Base-by-base conservation (phyloP, 2,113 vertebrate genomes). In the Semnopithecus entellus region DNA sequence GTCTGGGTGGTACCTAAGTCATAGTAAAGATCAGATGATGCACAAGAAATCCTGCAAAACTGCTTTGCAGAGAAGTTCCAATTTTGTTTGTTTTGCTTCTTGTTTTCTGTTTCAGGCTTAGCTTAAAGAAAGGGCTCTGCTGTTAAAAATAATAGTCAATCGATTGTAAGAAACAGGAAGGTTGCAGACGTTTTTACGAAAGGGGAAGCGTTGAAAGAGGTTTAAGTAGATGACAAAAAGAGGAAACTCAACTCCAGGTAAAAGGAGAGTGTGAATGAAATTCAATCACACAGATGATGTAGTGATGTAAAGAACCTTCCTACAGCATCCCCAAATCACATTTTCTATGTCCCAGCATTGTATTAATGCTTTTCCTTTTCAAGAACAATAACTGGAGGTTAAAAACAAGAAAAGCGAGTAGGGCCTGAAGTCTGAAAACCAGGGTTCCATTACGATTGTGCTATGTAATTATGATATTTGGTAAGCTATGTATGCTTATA, bases 101-200 rank as follows among this genome's bases (percentile, higher is more conserved):
- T 27, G 12, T 55, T 79, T 80, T 75, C 13, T 94, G 7, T 23
- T 80, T 72, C 80, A 79, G 64, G 30, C 9, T 85, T 50, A 87
- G 35, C 32, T 66, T 55, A 17, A 48, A 81, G 45, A 48, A 48
- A 27, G 48, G 45, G 5, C 17, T 55, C 43, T 75, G n/a, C 5
- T 48, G 25, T 48, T 91, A 87, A 81, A 90, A 48, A 38, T 55
- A 70, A 82, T 27, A 64, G 43, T 40, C 75, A 87, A 25, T 52
- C 32, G 40, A 64, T 61, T 25, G 32, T n/a, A 61, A 43, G 35
- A 89, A 61, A 50, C 22, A 84, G 40, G 50, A 61, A 43, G 32
- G 18, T 61, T 72, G 27, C 22, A 50, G 68, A 94, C 27, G 10
- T 90, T 85, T 96, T 73, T n/a, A n/a, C 1, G 3, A 40, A 16